Evolutionary conservation across 1,140 invertebrate species (phyloP), one percentile per base, ranked within the genome.

Genomic region (Helicoverpa armigera): DNA sequence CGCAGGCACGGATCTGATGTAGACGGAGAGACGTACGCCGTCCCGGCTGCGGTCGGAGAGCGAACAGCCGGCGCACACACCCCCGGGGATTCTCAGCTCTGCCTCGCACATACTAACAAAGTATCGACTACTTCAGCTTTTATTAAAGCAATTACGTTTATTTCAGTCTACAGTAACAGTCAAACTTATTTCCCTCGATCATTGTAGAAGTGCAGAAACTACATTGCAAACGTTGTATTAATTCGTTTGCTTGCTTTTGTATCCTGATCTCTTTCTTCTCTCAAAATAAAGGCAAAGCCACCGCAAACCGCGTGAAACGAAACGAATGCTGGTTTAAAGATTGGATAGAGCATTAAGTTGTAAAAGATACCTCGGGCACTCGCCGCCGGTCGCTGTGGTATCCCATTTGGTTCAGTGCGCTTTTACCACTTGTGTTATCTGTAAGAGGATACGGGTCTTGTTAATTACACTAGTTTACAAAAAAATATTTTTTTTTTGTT

Each of bases 141-240:
- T 76, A 61, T 76, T 76, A 76, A 76, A 76, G 73, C 48, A 76
- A 76, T 63, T 61, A 76, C 43, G 58, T 76, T 76, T 76, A 76
- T 63, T 76, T 63, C 58, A 58, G 16, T 50, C 16, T 75, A 56
- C 31, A 18, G n/a, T 18, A 31, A 54, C 31, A n/a, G 43, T 63
- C 31, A 76, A 76, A 63, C 56, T 75, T 76, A 76, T 76, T 63
- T 76, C 56, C 73, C 73, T 63, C 31, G 56, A 63, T 61, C 43
- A 12, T 76, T 29, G 56, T 50, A 63, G 16, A 43, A 43, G 35
- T 43, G 35, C 7, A 23, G 23, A 74, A 74, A 56, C 35, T 48
- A 43, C 73, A 63, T n/a, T 29, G 60, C 73, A 60, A 76, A 50
- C 56, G 31, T 61, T 13, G 56, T 76, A 23, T 63, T 76, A 18